Evolutionary conservation across 1,140 invertebrate genomes (phyloP).

Genomic region (Chymomyza costata): DNA sequence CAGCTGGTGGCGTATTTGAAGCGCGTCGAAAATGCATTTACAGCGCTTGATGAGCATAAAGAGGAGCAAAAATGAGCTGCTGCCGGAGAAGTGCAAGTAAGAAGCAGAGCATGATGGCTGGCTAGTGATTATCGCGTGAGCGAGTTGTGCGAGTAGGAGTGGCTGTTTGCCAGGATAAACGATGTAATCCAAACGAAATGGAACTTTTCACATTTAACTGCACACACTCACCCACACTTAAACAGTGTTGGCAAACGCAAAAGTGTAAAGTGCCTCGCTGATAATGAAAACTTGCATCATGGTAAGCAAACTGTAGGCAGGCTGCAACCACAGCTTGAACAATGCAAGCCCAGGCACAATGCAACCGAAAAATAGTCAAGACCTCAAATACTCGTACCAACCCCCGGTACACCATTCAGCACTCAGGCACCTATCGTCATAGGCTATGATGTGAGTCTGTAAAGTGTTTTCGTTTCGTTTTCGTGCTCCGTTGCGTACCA

Average conservation of each 20-base stretch:
- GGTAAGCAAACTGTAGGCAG: constrained; percentile 51
- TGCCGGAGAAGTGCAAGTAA: too few relatives aligned
- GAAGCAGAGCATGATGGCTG: constrained; percentile 18
- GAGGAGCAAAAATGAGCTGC: constrained; percentile 36
- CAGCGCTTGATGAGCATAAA: constrained; percentile 25
- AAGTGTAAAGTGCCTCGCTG: constrained; percentile 35
- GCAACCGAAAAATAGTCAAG: background rate
- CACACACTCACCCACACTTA: constrained; percentile 14
- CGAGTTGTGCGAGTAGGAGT: constrained; percentile 23
- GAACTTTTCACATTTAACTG: constrained; percentile 71
- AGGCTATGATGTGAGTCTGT: constrained; percentile 8
- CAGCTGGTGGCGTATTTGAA: constrained; percentile 39
- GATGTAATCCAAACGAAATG: constrained; percentile 68
- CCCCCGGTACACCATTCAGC: background rate
- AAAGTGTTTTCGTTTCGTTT: constrained; percentile 70
- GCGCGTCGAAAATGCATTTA: constrained; percentile 69
- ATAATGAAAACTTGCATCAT: constrained; percentile 72
- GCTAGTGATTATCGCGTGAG: background rate
- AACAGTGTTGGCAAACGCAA: background rate
- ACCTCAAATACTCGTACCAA: too few relatives aligned
- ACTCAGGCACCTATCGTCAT: background rate
- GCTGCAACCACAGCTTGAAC: background rate
- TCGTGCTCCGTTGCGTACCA: constrained; percentile 67
- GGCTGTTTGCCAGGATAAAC: constrained; percentile 70
- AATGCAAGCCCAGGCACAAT: background rate